A percentile compares a stretch with the other conserved stretches of the same genome.
Conservation (phyloP, 2,113 vertebrate species). For the Malurus cyaneus region DNA sequence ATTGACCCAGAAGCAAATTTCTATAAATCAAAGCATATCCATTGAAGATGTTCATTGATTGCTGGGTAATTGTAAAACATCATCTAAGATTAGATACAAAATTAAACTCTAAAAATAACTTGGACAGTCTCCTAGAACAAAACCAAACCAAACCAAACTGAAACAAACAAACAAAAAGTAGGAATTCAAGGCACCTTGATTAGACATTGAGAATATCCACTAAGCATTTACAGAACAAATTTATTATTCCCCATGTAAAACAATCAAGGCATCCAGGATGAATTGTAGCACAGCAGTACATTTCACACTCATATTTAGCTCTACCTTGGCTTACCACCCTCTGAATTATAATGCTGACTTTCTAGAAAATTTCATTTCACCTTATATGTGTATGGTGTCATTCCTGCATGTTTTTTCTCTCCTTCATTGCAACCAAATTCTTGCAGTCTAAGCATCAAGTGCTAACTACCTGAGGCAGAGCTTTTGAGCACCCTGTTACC, state of each 20-base stretch:
- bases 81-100: neutral
- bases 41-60: neutral
- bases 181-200: neutral
- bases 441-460: neutral
- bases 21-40: neutral
- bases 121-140: neutral
- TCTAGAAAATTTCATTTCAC: neutral
- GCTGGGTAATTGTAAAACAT: neutral
- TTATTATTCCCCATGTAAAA: neutral
- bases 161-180: neutral
- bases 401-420: neutral
- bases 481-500: neutral
- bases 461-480: neutral
- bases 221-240: neutral
- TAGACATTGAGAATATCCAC: neutral
- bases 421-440: neutral
- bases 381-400: neutral
- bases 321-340: rapidly evolving
- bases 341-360: neutral
- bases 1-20: neutral
- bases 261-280: neutral
- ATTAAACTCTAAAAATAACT: neutral
- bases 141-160: neutral
- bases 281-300: neutral
- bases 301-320: neutral